Evolutionary conservation across 2,113 vertebrate species (phyloP), one percentile per base, ranked within the genome.

Genomic region (Urocynchramus pylzowi): DNA sequence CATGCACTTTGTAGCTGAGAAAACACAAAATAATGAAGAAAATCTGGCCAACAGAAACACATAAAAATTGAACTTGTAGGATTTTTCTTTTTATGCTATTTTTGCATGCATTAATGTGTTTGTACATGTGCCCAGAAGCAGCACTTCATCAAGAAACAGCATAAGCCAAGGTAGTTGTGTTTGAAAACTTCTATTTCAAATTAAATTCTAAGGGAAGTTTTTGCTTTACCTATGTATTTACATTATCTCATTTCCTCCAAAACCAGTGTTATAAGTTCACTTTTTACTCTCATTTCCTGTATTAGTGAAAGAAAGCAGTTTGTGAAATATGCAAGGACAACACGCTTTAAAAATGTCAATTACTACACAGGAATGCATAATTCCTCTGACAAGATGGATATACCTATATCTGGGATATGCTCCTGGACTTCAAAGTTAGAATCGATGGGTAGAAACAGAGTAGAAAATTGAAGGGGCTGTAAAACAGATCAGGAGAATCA

Each of bases 211-310:
- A 7, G 13, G 15, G 17, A 89, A 84, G 33, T 3, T 57, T 35
- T 19, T 59, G 50, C 8, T 50, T 70, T 85, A 41, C 13, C 13
- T 53, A 7, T 41, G 12, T 69, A 54, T 47, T 80, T 33, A 56
- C 24, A 74, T 75, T 4, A 74, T 41, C n/a, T 71, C 1, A 9
- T 59, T 89, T 84, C 57, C 39, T 76, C 47, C 26, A 60, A 88
- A 79, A n/a, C 18, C n/a, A 53, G 22, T 7, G 28, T 24, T 57
- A 5, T 6, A n/a, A 59, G 12, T 54, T 47, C n/a, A 30, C 35
- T 82, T 23, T 65, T 41, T 85, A 19, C 3, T 78, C 31, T 0
- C 0, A 10, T 39, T 13, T 75, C 22, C 44, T 64, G 4, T 39
- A 39, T 23, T 45, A 83, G 16, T 28, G 33, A 71, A 63, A 64